Evolutionary conservation across 1,140 invertebrate genomes (phyloP).

Genomic region (Chymomyza costata): DNA sequence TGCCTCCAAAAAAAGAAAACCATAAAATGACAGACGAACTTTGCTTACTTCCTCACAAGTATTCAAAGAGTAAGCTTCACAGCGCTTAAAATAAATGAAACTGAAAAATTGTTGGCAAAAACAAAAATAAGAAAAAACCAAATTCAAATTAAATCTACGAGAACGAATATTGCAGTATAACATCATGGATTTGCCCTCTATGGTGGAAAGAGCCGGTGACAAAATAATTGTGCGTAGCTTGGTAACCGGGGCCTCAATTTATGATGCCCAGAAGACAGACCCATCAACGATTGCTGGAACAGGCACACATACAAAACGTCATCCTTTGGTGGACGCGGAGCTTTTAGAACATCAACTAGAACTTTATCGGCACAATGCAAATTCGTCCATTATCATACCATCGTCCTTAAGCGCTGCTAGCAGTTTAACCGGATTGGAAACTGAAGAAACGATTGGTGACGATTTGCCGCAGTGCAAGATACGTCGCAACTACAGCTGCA

Average conservation of each 20-base stretch:
- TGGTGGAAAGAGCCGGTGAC: constrained; percentile 79
- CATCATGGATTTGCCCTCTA: constrained; percentile 79
- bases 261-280: constrained; percentile 11
- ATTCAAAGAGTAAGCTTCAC: constrained; percentile 19
- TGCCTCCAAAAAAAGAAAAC: constrained; percentile 20
- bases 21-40: constrained; percentile 12
- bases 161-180: constrained; percentile 53
- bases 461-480: constrained; percentile 85
- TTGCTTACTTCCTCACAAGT: constrained; percentile 14
- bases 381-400: too few relatives aligned
- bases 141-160: too few relatives aligned
- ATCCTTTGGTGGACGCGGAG: background rate
- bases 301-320: background rate
- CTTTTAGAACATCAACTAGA: constrained; percentile 34
- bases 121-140: background rate
- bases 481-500: constrained; percentile 85
- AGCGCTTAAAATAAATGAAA: too few relatives aligned
- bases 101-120: background rate
- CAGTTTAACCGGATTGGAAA: too few relatives aligned
- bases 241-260: constrained; percentile 75
- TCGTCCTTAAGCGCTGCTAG: too few relatives aligned
- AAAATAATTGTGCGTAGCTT: constrained; percentile 78
- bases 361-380: constrained; percentile 10
- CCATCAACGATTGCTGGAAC: constrained; percentile 1
- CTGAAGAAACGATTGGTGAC: constrained; percentile 59